Evolutionary conservation across 2,888 invertebrate species (phyloP).

Genomic region (Steinernema carpocapsae): DNA sequence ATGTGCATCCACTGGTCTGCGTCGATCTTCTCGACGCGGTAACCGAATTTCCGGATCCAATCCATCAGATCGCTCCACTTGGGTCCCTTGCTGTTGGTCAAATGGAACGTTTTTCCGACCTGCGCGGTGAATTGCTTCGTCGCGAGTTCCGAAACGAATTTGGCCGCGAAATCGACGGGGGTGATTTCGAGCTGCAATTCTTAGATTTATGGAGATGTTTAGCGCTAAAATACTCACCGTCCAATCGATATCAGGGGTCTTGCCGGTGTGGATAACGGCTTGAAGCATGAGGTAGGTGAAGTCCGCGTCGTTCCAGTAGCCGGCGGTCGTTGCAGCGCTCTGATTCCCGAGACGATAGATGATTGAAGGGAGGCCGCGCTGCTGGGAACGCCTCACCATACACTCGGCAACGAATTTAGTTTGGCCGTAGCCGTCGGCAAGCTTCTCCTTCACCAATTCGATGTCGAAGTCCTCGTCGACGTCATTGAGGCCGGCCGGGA

Average conservation of each 20-base stretch:
- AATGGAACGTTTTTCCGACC: conserved; percentile 70
- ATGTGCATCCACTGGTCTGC: conserved; percentile 68
- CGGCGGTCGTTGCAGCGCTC: conserved; percentile 48
- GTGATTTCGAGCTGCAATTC: conserved; percentile 70
- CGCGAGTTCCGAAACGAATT: conserved; percentile 66
- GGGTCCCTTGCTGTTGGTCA: conserved; percentile 68
- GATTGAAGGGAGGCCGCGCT: conserved; percentile 70
- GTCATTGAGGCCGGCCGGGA: conserved; percentile 67
- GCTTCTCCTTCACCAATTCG: conserved; percentile 52
- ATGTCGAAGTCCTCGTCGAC: conserved; percentile 68
- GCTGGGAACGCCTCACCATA: conserved; percentile 68
- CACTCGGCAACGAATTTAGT: conserved; percentile 72
- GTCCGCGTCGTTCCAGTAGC: conserved; percentile 70
- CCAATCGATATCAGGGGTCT: conserved; percentile 67
- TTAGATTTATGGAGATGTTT: background rate
- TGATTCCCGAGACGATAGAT: conserved; percentile 70
- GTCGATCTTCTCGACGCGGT: conserved; percentile 64
- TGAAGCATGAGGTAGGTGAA: conserved; percentile 70
- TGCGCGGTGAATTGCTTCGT: conserved; percentile 65
- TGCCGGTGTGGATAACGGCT: conserved; percentile 63
- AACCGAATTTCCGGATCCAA: conserved; percentile 70
- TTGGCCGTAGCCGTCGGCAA: conserved; percentile 71
- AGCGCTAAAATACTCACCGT: conserved; percentile 35
- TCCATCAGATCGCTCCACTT: conserved; percentile 69
- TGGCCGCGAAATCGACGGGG: conserved; percentile 70